These are phyloP conservation scores for Misgurnus mizolepis DNA, from an alignment of 2,113 vertebrate genomes.

Conservation along the genomic window DNA sequence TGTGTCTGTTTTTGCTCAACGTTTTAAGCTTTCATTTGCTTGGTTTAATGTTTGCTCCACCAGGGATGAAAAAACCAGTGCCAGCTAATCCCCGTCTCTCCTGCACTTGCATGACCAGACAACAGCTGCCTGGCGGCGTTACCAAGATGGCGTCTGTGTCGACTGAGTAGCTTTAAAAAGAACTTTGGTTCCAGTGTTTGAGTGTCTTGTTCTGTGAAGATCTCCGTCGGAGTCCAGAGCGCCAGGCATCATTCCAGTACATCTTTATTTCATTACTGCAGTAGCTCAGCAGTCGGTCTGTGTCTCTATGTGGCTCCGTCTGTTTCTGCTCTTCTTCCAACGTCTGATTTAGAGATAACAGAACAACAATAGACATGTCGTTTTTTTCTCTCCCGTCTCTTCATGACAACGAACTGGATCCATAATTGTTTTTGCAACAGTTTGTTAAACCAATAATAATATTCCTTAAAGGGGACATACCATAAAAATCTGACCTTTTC, in stretches of 20 bases:
- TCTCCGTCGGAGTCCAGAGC: conserved; percentile 15
- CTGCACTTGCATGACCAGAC: not conserved
- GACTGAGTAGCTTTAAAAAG: not conserved
- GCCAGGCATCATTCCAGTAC: conserved; percentile 55
- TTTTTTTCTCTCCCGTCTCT: not conserved
- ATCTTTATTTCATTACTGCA: conserved; percentile 54
- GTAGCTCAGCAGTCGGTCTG: conserved; percentile 41
- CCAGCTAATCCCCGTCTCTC: not conserved
- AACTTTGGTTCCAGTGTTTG: conserved; percentile 2
- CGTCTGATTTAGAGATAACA: conserved; percentile 51
- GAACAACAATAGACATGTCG: conserved; percentile 8
- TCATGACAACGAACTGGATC: not conserved
- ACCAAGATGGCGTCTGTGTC: not conserved
- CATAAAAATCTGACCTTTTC: too few species aligned
- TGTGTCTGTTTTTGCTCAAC: too few species aligned
- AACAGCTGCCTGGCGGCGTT: not conserved
- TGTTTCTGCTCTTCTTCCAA: conserved; percentile 46
- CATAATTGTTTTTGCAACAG: not conserved
- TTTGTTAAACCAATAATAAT: not conserved
- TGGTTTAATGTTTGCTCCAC: too few species aligned
- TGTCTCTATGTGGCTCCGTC: conserved; percentile 47
- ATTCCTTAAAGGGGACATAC: too few species aligned
- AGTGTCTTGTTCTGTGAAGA: conserved; percentile 15
- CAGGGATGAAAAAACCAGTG: too few species aligned
- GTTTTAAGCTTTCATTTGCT: too few species aligned